phyloP scores from a whole-genome alignment of 2,797 vertebrate genomes.

The Myotis vivesi region DNA sequence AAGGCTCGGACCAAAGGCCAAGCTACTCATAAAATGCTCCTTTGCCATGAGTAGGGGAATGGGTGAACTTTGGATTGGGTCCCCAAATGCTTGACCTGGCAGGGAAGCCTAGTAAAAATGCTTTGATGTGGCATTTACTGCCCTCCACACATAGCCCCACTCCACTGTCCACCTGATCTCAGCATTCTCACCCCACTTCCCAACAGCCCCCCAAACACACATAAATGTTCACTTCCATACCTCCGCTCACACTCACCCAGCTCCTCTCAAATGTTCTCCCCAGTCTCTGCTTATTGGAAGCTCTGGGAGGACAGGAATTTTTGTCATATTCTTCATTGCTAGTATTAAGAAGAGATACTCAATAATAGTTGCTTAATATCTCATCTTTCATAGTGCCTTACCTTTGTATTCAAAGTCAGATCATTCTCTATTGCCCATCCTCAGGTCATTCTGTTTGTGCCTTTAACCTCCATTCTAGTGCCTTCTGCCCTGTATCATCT shows the following conservation, averaged over 20 bases:
- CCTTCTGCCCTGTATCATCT: not conserved
- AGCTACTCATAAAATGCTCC: not conserved
- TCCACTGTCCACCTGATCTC: not conserved
- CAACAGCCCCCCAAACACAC: no score
- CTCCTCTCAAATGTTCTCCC: not conserved
- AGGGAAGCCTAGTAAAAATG: not conserved
- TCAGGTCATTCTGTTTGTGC: not conserved
- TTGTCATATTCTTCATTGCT: not conserved
- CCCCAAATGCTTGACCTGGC: not conserved
- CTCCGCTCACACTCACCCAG: not conserved
- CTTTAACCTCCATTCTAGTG: not conserved
- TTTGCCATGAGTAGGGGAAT: not conserved
- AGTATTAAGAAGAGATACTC: not conserved
- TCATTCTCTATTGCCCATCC: not conserved
- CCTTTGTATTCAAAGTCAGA: not conserved
- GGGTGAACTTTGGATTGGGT: not conserved
- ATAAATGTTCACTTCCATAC: not conserved
- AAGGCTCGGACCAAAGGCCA: not conserved
- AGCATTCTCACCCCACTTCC: not conserved
- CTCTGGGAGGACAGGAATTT: not conserved
- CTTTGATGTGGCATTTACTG: not conserved
- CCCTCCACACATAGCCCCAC: not conserved
- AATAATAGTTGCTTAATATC: not conserved
- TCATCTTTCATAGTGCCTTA: not conserved
- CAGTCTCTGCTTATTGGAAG: not conserved